A percentile compares a stretch with the other conserved stretches of the same genome.
phyloP scores from a whole-genome alignment of 2,113 vertebrate species.

The Mus spicilegus region DNA sequence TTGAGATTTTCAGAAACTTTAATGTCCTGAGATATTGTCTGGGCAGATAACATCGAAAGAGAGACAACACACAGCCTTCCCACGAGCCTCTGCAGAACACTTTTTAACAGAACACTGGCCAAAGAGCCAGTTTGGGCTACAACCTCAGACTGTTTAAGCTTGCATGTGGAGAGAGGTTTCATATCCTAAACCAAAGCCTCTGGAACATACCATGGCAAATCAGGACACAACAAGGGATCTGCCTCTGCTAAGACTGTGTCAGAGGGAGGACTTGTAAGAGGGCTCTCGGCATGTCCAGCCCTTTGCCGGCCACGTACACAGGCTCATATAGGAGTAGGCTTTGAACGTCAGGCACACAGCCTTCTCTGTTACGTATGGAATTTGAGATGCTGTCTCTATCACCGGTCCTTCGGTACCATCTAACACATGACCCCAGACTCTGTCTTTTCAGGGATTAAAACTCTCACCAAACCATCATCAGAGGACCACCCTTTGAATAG shows the following conservation, averaged over 20 bases:
- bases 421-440: not conserved
- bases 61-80: not conserved
- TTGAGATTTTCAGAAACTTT: not conserved
- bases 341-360: not conserved
- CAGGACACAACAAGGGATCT: too few species aligned
- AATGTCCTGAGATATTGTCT: fast-evolving
- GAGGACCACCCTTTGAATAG: not conserved
- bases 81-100: not conserved
- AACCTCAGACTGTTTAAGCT: not conserved
- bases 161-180: not conserved
- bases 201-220: not conserved
- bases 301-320: not conserved
- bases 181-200: not conserved
- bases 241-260: not conserved
- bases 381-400: not conserved
- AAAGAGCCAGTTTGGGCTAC: too few species aligned
- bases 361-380: not conserved
- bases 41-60: not conserved
- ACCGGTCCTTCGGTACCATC: not conserved
- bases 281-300: not conserved
- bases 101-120: not conserved
- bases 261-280: fast-evolving
- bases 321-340: not conserved
- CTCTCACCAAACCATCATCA: fast-evolving
- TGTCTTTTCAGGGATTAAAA: not conserved